Evolutionary conservation across 2,113 vertebrate genomes (phyloP), one percentile per base, ranked within the genome.

Genomic region (Chaetodon trifascialis): DNA sequence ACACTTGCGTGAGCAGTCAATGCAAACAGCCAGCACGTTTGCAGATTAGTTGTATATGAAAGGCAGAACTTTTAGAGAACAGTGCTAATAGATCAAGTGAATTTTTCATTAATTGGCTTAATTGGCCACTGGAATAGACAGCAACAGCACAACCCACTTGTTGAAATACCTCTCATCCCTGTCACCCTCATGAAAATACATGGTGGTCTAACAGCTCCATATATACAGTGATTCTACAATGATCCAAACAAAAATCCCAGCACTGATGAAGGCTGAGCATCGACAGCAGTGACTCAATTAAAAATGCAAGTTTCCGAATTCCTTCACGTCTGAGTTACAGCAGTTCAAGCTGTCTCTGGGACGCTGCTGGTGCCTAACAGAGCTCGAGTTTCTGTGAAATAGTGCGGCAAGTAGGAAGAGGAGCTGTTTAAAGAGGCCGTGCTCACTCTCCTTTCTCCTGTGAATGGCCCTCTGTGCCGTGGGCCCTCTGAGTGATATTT

Each of bases 401-500:
- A 54, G 70, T 63, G 6, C 55, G 72, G 56, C 0, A 4, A 79
- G 86, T 86, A 76, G 77, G 82, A 92, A 72, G 74, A 69, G 42
- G 7, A 75, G 80, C 71, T 12, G 60, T 71, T 85, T 51, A 74
- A 82, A 73, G 64, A 23, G 72, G 51, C 36, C 25, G 36, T 46
- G 63, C 84, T 88, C 85, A 81, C 83, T 85, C 79, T 84, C 73
- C 73, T 78, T 34, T 64, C 77, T 84, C 70, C 49, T 44, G 82
- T 91, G 70, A 91, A 86, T 86, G 80, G 60, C 78, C 54, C 77
- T 84, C 84, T 89, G 59, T 89, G 64, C 76, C 63, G 74, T 36
- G 47, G n/a, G 74, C 69, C 47, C 76, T 86, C 25, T 82, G 79
- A 87, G 74, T 76, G 83, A 89, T 84, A 88, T 91, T 86, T 86